Evolutionary conservation across 2,888 invertebrate species (phyloP), one percentile per base, ranked within the genome.

Genomic region (Panzeria rudis): DNA sequence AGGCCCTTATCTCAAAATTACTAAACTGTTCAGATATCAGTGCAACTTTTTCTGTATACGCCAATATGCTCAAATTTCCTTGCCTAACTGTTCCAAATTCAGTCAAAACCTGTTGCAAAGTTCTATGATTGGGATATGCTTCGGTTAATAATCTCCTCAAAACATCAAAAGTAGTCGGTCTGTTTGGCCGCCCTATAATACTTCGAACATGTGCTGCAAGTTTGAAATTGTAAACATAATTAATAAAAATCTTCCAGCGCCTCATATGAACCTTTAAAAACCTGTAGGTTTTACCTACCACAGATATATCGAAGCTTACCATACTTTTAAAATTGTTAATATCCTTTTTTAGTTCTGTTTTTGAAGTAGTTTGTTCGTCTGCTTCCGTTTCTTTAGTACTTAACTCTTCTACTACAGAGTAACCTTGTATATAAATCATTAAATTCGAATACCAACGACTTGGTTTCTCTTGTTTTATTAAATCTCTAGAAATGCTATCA

Each of bases 201-300:
- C 52, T 69, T 2, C 68, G 11, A 20, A 69, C 52, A 6, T 52
- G 11, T 7, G 68, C 2, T 13, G 35, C 47, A 11, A 69, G 6
- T 20, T 69, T 52, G 9, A 69, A 69, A 20, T 69, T 35, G 23
- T 68, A 71, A 1, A 71, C 50, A 50, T 68, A 68, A 9, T 71
- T 71, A n/a, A 71, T n/a, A n/a, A 25, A 54, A 6, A 54, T 15
- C 9, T 35, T 66, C 47, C 7, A 66, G 4, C 35, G 35, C 35
- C 13, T n/a, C 29, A 66, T 29, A n/a, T 23, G 11, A 20, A 41
- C n/a, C n/a, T 25, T 47, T 66, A 47, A 66, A 47, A 7, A 29
- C 17, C 8, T 66, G 64, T 25, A 44, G 5, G n/a, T 47, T 44
- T 47, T 44, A 15, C 44, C 44, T 25, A 66, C 64, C 8, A 47